These are phyloP conservation scores for Cylloceria caligata DNA, from an alignment of 2,888 invertebrate species.

Conservation along the genomic window DNA sequence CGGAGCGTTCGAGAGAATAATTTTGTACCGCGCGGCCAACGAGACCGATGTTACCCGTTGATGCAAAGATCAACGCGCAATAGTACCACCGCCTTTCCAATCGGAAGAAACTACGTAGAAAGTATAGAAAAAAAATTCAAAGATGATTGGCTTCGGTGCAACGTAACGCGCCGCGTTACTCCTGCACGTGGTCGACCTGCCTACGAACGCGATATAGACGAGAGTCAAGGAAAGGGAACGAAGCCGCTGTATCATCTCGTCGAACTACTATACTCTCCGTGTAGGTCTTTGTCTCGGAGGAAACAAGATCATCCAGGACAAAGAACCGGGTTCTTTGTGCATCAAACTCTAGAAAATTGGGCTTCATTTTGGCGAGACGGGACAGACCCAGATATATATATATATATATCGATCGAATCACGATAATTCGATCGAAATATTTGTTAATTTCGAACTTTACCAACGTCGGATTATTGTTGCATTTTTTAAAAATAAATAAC, in stretches of 20 bases:
- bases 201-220: background rate
- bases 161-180: background rate
- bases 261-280: background rate
- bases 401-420: too few species aligned
- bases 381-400: too few species aligned
- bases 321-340: background rate
- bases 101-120: background rate
- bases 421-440: too few species aligned
- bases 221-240: slow-evolving; percentile 1
- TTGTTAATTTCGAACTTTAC: too few species aligned
- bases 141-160: background rate
- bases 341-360: background rate
- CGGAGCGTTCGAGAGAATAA: slow-evolving; percentile 1
- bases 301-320: slow-evolving; percentile 7
- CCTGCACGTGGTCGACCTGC: slow-evolving; percentile 3
- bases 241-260: slow-evolving; percentile 15
- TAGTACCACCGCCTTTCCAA: background rate
- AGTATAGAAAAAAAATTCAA: slow-evolving; percentile 16
- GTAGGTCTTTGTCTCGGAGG: slow-evolving; percentile 19
- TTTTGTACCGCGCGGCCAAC: background rate
- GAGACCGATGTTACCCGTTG: background rate
- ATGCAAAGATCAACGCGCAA: slow-evolving; percentile 17
- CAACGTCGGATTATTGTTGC: too few species aligned
- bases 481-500: too few species aligned
- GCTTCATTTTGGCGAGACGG: background rate